A percentile compares a stretch with the other conserved stretches of the same genome.
Evolutionary conservation across 2,888 invertebrate species (phyloP).

Genomic region (Alloscopus bannaensis): DNA sequence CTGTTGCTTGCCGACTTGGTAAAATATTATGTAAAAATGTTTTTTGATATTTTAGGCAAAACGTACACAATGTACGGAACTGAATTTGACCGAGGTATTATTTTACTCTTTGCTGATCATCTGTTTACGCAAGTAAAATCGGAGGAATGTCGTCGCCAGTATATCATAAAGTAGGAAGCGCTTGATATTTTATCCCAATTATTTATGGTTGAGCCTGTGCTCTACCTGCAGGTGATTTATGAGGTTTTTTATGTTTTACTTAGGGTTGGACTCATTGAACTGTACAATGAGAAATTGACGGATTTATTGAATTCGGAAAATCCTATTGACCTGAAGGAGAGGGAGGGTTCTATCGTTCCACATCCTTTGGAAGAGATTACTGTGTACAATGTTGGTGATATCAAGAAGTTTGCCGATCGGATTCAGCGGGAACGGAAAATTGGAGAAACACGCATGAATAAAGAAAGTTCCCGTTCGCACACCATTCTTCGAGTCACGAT

Average conservation of each 20-base stretch:
- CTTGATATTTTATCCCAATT: not conserved
- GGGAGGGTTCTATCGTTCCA: constrained; percentile 82
- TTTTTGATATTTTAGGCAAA: constrained; percentile 77
- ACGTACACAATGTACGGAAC: constrained; percentile 90
- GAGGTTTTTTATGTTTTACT: not conserved
- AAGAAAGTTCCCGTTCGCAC: constrained; percentile 91
- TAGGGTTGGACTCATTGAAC: constrained; percentile 90
- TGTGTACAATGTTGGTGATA: constrained; percentile 80
- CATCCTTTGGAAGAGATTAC: constrained; percentile 79
- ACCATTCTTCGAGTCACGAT: constrained; percentile 91
- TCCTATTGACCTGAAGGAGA: constrained; percentile 74
- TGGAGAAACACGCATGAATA: constrained; percentile 91
- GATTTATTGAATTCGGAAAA: constrained; percentile 84
- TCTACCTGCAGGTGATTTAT: not conserved
- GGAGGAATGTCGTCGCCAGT: constrained; percentile 45
- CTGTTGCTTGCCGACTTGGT: no score
- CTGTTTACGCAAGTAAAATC: constrained; percentile 80
- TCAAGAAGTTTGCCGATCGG: constrained; percentile 76
- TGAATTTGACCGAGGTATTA: constrained; percentile 82
- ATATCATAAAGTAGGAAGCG: constrained; percentile 53
- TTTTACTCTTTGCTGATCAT: constrained; percentile 83
- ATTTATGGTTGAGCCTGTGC: not conserved
- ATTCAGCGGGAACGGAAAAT: constrained; percentile 83
- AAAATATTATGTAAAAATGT: constrained; percentile 39
- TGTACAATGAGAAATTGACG: constrained; percentile 89